Conservation (phyloP, 35 echinoderm and acorn worm species). For the Ptychodera flava region DNA sequence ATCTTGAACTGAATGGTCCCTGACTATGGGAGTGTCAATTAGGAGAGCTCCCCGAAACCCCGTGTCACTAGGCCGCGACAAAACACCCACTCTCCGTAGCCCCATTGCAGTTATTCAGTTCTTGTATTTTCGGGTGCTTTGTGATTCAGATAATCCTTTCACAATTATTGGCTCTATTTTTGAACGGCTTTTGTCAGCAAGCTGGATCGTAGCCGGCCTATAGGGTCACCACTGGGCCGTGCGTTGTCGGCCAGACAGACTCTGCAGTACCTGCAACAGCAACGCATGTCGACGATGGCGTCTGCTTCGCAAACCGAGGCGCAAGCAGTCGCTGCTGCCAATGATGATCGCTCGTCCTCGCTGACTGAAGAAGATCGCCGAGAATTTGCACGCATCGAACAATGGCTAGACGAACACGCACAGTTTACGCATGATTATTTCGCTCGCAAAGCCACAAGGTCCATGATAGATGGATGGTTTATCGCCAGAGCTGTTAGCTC, state of each 20-base stretch:
- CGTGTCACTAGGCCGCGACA: neutral
- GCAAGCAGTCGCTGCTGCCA: neutral
- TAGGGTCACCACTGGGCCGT: neutral
- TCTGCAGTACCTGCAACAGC: neutral
- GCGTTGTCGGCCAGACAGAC: neutral
- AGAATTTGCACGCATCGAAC: conserved; percentile 78
- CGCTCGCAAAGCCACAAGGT: conserved; percentile 89
- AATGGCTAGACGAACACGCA: conserved; percentile 86
- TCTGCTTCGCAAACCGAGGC: neutral
- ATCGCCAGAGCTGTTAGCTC: conserved; percentile 85
- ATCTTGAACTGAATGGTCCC: no score
- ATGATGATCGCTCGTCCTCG: neutral
- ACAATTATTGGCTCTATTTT: neutral
- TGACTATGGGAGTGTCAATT: no score
- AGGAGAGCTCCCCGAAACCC: no score
- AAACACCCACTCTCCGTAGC: neutral
- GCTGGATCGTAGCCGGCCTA: neutral
- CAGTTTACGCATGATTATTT: conserved; percentile 97
- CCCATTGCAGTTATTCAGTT: neutral
- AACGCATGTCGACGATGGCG: neutral
- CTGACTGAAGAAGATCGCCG: neutral
- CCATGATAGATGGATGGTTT: conserved; percentile 99
- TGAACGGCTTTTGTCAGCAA: neutral
- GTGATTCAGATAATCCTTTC: neutral
- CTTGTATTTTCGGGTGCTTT: neutral